Evolutionary conservation across 2,797 vertebrate genomes (phyloP).

Genomic region (Rachycentron canadum): DNA sequence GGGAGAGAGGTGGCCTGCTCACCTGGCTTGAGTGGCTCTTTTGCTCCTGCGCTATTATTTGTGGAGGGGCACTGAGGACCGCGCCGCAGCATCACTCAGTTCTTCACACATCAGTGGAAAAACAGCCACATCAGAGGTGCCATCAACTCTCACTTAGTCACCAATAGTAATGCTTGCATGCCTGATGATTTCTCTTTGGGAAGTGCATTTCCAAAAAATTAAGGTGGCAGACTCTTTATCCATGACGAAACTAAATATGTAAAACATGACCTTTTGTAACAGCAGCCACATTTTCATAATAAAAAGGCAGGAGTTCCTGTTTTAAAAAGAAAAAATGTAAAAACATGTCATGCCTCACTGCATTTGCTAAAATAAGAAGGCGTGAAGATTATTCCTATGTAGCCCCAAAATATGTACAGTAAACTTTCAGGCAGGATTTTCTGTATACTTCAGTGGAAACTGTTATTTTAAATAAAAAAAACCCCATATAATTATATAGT

Average conservation of each 20-base stretch:
- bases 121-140: slow-evolving; percentile 11
- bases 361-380: not conserved
- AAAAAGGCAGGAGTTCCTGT: not conserved
- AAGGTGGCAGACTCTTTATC: slow-evolving; percentile 12
- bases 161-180: slow-evolving; percentile 1
- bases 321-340: not conserved
- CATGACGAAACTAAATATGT: slow-evolving; percentile 7
- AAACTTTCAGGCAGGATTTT: not conserved
- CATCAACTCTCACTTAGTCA: slow-evolving; percentile 37
- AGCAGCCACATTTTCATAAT: not conserved
- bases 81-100: slow-evolving; percentile 90
- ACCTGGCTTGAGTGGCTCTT: slow-evolving; percentile 78
- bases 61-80: slow-evolving; percentile 91
- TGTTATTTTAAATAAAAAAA: not conserved
- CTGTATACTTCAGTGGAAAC: not conserved
- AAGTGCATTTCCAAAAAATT: slow-evolving; percentile 16
- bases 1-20: slow-evolving; percentile 78
- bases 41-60: slow-evolving; percentile 99
- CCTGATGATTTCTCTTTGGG: slow-evolving; percentile 8
- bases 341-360: not conserved
- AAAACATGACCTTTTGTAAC: not conserved
- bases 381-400: too few species aligned
- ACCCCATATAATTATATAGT: not conserved
- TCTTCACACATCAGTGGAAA: slow-evolving; percentile 60
- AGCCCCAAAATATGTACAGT: not conserved